These are phyloP conservation scores for Choloepus hoffmanni DNA, from an alignment of 2,113 vertebrate species.

Conservation along the genomic window DNA sequence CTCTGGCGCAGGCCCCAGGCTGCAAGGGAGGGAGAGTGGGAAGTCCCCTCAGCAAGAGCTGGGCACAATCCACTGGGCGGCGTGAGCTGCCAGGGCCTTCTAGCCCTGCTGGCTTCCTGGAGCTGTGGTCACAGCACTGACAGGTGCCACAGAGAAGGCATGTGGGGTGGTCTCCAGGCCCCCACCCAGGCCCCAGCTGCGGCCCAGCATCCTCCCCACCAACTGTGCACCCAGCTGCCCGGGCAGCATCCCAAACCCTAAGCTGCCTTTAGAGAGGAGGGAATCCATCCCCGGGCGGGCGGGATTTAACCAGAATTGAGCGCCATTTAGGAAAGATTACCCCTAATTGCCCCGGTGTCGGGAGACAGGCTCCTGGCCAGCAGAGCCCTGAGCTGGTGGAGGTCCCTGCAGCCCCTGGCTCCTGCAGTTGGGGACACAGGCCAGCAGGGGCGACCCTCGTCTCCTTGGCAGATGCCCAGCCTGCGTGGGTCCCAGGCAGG, in stretches of 20 bases:
- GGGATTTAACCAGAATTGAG: conserved; percentile 89
- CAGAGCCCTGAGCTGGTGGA: conserved; percentile 30
- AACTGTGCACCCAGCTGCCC: conserved; percentile 55
- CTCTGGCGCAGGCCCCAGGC: no score
- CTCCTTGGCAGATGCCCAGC: not conserved
- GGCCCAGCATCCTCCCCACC: not conserved
- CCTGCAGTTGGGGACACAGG: not conserved
- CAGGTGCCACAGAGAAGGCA: not conserved
- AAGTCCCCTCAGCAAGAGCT: no score
- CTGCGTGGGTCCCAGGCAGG: not conserved
- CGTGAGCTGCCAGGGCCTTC: no score
- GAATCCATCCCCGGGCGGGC: conserved; percentile 86
- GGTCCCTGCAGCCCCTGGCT: conserved; percentile 19
- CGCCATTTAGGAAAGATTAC: conserved; percentile 90
- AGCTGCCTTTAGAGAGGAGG: conserved; percentile 88
- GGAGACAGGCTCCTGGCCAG: conserved; percentile 72
- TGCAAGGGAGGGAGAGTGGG: no score
- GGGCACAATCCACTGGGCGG: no score
- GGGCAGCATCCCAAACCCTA: conserved; percentile 85
- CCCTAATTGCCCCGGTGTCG: conserved; percentile 82
- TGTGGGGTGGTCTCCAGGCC: no score
- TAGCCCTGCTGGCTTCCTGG: no score
- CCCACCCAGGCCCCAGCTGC: no score
- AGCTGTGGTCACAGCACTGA: not conserved
- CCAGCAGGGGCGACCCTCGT: not conserved